Evolutionary conservation across 2,888 invertebrate genomes (phyloP), one percentile per base, ranked within the genome.

Genomic region (Pyrgus malvae): DNA sequence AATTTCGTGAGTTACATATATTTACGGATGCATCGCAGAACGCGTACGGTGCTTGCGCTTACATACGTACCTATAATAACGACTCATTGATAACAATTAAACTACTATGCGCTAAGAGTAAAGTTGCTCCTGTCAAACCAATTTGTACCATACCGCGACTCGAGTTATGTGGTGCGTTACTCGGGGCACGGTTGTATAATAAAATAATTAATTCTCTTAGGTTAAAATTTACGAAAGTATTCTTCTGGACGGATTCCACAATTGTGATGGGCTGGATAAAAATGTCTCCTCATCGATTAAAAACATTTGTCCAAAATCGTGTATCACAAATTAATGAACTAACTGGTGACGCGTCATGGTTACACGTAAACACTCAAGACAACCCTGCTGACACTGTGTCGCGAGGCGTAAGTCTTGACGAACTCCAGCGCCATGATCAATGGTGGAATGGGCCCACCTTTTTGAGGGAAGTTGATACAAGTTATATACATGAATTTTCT

Each of bases 41-140:
- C 3, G 58, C 61, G 1, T 58, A 59, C 16, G 56, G 58, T 1
- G 45, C 59, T 1, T 58, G 59, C 11, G 58, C 44, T 9, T 58
- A 55, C 16, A 42, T 57, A 11, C 45, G 16, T 19, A 11, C 38
- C 12, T 17, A 40, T 40, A 12, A 23, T n/a, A 21, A 11, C 12
- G 9, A 7, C 12, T 7, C 11, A 5, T 2, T 8, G 1, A 7
- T 40, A 11, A 8, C n/a, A 6, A 8, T 40, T 4, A 40, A 40
- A 8, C 8, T 41, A 25, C 8, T 41, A 23, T 23, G 41, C 11
- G 23, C 41, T 25, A 41, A 41, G 8, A 25, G 41, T 41, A 41
- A 41, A 23, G 41, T 41, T 2, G 41, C 41, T 9, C 41, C 41
- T 1, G 2, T 25, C 1, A 25, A 23, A 14, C 12, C 41, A 1